Base-by-base conservation (phyloP, 2,113 vertebrate genomes). In the Ciconia maguari region DNA sequence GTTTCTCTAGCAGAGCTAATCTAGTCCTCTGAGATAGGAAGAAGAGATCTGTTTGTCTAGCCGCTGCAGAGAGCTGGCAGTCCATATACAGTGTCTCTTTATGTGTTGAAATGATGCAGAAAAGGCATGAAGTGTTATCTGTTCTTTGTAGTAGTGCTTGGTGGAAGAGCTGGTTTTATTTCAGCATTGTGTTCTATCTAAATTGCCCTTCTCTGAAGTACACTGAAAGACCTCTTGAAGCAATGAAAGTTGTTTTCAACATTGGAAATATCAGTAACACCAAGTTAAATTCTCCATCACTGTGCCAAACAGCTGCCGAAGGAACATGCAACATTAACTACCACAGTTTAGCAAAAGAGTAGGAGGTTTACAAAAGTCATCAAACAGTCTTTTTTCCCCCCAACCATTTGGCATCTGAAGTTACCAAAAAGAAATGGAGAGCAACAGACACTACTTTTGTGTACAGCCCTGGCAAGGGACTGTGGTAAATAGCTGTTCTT, bases 131-230 rank as follows among this genome's bases (percentile, higher is more conserved):
- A 77, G 4, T 44, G 20, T 19, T 79, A 15, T 3, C 27, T 58
- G 2, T 34, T 85, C 14, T 49, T 65, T 55, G 32, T 3, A 0
- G 20, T 25, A 57, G 18, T 17, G 7, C 25, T 54, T 0, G 0
- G 6, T 64, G 8, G 24, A 62, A 77, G 17, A 62, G 4, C 2
- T 62, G 16, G 9, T 27, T 84, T 71, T 68, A 68, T 68, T 66
- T 76, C 36, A 76, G 2, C 3, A 2, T 49, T 78, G 21, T 4
- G 4, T 44, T 85, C 21, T 41, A 8, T 41, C 70, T 42, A 81
- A 85, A 54, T 32, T 85, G 27, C 6, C 21, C 41, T 60, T 60
- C 34, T 58, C 19, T 38, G 38, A 44, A 72, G 30, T 38, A 64
- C 9, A 13, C 6, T 38, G 48, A 38, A 84, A 81, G 30, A 29